These are phyloP conservation scores for Nebria brevicollis DNA, from an alignment of 2,888 invertebrate genomes.

Conservation along the genomic window DNA sequence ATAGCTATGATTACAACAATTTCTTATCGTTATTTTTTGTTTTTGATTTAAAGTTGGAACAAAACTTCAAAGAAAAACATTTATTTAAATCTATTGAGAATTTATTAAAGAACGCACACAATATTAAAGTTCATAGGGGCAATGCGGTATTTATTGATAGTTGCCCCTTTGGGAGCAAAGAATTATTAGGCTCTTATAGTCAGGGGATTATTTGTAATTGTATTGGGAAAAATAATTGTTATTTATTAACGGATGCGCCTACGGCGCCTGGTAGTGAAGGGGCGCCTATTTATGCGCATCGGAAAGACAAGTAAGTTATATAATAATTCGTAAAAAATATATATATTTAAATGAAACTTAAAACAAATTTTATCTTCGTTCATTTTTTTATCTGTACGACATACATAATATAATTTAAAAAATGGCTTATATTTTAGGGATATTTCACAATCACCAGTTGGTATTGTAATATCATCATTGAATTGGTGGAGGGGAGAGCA, in stretches of 20 bases:
- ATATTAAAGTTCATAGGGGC: slow-evolving; percentile 43
- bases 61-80: slow-evolving; percentile 28
- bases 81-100: slow-evolving; percentile 19
- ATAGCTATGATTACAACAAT: slow-evolving; percentile 14
- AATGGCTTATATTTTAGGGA: slow-evolving; percentile 26
- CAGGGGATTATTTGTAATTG: slow-evolving; percentile 69
- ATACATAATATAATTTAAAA: slow-evolving; percentile 8
- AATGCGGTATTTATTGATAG: slow-evolving; percentile 52
- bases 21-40: slow-evolving; percentile 34
- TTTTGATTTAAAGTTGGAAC: slow-evolving; percentile 33
- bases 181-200: slow-evolving; percentile 69
- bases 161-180: slow-evolving; percentile 64
- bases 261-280: slow-evolving; percentile 71
- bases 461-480: slow-evolving; percentile 68
- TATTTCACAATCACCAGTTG: slow-evolving; percentile 58
- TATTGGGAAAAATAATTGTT: slow-evolving; percentile 65
- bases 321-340: slow-evolving; percentile 36
- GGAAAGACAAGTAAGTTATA: slow-evolving; percentile 48
- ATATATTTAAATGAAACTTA: background rate
- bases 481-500: slow-evolving; percentile 73
- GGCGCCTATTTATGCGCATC: slow-evolving; percentile 65
- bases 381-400: background rate
- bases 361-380: background rate
- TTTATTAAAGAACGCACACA: slow-evolving; percentile 9
- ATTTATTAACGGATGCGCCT: slow-evolving; percentile 70